Evolutionary conservation across 2,797 vertebrate species (phyloP), one percentile per base, ranked within the genome.

Genomic region (Lacerta viridis): DNA sequence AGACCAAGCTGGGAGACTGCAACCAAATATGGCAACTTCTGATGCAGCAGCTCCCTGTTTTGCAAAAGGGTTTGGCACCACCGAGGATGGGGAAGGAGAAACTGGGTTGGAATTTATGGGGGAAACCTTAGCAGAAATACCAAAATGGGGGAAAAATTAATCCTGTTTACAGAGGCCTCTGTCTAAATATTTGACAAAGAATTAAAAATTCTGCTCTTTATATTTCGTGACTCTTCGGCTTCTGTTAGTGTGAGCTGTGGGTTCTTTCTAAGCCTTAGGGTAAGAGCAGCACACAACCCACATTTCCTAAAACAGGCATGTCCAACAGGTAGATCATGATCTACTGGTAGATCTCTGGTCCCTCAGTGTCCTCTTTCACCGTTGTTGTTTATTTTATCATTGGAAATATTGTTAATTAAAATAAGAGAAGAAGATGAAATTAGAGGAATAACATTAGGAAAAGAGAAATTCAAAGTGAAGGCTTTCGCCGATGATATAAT

Each of bases 11-110:
- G 43, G 93, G 93, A 93, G 94, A 92, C 85, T 92, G 87, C 94
- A 91, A 18, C 97, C 96, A 95, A 96, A 97, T 96, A 97, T 93
- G 97, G 96, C 41, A 18, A 83, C 92, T 72, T 84, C 80, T 80
- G 87, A 74, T 88, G 92, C 92, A 93, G 92, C 88, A 84, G 87
- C 87, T 43, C 41, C 5, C 41, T 33, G 7, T 50, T 5, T 17
- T 43, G 36, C 50, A 36, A 33, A 77, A 71, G 0, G 7, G 23
- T 64, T 94, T 95, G 95, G 96, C 93, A 91, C 94, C 90, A 91
- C 88, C 92, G 0, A 13, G 25, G 91, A 91, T 25, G 88, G 89
- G 86, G 87, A n/a, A 77, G 36, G 69, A 46, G 86, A 93, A 90
- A 93, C 90, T 87, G 86, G 81, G 5, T 80, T 93, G 94, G 93